Evolutionary conservation across 1,140 invertebrate species (phyloP).

Genomic region (Pararge aegeria): DNA sequence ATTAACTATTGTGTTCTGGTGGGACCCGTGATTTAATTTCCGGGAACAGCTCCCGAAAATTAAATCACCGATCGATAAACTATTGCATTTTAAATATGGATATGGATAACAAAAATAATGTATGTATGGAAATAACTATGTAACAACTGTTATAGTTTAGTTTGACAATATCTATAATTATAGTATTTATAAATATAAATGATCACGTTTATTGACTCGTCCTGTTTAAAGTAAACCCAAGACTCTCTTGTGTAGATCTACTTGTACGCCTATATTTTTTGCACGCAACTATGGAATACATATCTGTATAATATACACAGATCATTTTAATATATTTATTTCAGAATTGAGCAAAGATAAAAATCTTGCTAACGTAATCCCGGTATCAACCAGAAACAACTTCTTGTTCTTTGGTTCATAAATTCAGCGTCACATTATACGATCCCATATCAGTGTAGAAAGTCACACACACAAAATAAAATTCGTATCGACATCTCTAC

Average conservation of each 20-base stretch:
- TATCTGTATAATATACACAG: not conserved
- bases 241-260: conserved; percentile 27
- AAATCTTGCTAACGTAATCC: not conserved
- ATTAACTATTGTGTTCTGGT: conserved; percentile 71
- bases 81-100: conserved; percentile 77
- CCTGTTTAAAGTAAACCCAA: conserved; percentile 33
- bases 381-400: not conserved
- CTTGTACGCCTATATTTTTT: not conserved
- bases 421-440: not conserved
- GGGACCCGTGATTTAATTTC: conserved; percentile 33
- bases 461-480: too few relatives aligned
- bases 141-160: conserved; percentile 70
- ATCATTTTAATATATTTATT: not conserved
- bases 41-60: conserved; percentile 26
- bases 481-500: too few relatives aligned
- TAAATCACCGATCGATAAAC: conserved; percentile 46
- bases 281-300: not conserved
- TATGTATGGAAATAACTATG: conserved; percentile 74
- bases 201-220: conserved; percentile 54
- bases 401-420: not conserved
- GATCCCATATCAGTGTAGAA: too few relatives aligned
- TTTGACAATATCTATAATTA: conserved; percentile 69
- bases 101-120: conserved; percentile 73
- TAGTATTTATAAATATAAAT: conserved; percentile 66
- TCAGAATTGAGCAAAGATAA: not conserved